Evolutionary conservation across 2,113 vertebrate species (phyloP).

Genomic region (Dicaeum eximium): DNA sequence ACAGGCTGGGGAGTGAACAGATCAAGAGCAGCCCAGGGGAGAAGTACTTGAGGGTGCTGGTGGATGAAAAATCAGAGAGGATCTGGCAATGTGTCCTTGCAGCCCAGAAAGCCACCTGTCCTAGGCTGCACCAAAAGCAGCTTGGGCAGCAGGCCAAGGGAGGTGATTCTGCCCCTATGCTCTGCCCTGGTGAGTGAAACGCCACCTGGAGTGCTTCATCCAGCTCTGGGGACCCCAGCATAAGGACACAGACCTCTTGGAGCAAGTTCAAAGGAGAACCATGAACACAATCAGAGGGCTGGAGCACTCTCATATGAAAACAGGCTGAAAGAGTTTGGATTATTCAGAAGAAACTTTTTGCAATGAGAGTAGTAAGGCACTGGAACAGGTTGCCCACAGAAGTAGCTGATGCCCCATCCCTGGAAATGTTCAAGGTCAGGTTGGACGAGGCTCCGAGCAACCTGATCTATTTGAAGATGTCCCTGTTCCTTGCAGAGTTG

Average conservation of each 20-base stretch:
- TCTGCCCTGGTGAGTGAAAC: neutral
- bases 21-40: neutral
- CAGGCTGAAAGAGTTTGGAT: neutral
- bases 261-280: neutral
- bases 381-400: neutral
- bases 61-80: neutral
- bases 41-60: neutral
- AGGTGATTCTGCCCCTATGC: neutral
- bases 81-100: neutral
- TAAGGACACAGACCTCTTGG: neutral
- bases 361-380: neutral
- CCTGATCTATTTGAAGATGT: neutral
- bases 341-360: neutral
- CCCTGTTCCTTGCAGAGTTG: neutral
- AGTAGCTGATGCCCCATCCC: neutral
- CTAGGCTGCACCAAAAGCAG: neutral
- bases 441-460: neutral
- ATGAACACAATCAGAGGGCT: neutral
- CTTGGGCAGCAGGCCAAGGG: neutral
- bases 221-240: neutral
- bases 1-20: neutral
- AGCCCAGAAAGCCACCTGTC: neutral
- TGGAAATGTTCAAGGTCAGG: neutral
- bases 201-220: neutral
- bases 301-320: neutral